Evolutionary conservation across 2,888 invertebrate genomes (phyloP).

Genomic region (Xanthia icteritia): DNA sequence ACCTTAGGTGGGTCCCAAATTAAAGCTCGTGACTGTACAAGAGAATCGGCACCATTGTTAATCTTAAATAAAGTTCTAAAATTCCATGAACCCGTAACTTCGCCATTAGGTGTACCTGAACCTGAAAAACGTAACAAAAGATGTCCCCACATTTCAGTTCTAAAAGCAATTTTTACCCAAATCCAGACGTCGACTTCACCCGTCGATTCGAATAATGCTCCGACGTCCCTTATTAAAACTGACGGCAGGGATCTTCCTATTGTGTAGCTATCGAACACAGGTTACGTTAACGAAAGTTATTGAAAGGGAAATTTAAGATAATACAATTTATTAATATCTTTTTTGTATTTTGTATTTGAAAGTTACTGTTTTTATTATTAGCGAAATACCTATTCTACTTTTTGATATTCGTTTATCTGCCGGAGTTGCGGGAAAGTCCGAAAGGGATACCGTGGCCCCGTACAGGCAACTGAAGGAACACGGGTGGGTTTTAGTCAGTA

Average conservation of each 20-base stretch:
- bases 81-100: neutral
- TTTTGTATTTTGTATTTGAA: neutral
- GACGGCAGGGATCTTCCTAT: slow-evolving; percentile 3
- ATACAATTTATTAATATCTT: slow-evolving; percentile 1
- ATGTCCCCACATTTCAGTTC: neutral
- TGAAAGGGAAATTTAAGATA: slow-evolving; percentile 6
- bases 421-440: too few relatives aligned
- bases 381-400: neutral
- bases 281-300: slow-evolving; percentile 3
- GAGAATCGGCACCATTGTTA: too few relatives aligned
- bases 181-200: neutral
- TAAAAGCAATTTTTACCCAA: neutral
- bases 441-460: too few relatives aligned
- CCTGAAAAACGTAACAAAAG: neutral
- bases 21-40: too few relatives aligned
- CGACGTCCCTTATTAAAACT: slow-evolving; percentile 13
- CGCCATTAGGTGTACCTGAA: neutral
- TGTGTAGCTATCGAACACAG: slow-evolving; percentile 1
- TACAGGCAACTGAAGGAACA: too few relatives aligned
- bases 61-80: neutral
- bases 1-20: too few relatives aligned
- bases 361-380: neutral
- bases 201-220: slow-evolving; percentile 23
- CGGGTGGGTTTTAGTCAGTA: too few relatives aligned
- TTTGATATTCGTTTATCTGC: neutral